Evolutionary conservation across 2,113 vertebrate species (phyloP).

Genomic region (Alethe diademata): DNA sequence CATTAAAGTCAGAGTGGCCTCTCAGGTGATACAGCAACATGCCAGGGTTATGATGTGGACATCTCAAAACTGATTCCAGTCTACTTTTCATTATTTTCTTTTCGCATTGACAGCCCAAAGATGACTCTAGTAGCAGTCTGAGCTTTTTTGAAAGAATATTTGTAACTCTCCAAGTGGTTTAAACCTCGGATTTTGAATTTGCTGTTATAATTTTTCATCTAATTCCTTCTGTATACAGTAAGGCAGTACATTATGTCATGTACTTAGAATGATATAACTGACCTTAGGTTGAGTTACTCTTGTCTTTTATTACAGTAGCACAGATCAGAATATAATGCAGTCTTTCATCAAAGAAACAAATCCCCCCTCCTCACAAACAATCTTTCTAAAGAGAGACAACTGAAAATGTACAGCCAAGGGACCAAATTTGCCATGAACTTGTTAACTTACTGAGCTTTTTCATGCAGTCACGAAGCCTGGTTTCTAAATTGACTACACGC

Average conservation of each 20-base stretch:
- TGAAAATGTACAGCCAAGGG: not conserved
- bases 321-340: constrained; percentile 62
- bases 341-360: not conserved
- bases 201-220: not conserved
- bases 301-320: constrained; percentile 60
- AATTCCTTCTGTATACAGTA: not conserved
- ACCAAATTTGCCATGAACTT: not conserved
- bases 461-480: constrained; percentile 93
- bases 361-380: accelerated
- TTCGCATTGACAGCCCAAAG: not conserved
- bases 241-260: not conserved
- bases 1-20: not conserved
- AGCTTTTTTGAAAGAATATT: not conserved
- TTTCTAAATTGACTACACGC: constrained; percentile 89
- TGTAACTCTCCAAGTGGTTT: not conserved
- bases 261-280: not conserved
- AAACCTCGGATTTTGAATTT: not conserved
- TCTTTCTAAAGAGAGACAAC: not conserved
- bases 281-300: not conserved
- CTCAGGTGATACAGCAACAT: not conserved
- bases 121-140: not conserved
- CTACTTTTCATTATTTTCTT: not conserved
- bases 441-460: constrained; percentile 95
- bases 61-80: not conserved
- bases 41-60: not conserved